These are phyloP conservation scores for Balanococcus diminutus DNA, from an alignment of 2,888 invertebrate genomes.

Conservation along the genomic window DNA sequence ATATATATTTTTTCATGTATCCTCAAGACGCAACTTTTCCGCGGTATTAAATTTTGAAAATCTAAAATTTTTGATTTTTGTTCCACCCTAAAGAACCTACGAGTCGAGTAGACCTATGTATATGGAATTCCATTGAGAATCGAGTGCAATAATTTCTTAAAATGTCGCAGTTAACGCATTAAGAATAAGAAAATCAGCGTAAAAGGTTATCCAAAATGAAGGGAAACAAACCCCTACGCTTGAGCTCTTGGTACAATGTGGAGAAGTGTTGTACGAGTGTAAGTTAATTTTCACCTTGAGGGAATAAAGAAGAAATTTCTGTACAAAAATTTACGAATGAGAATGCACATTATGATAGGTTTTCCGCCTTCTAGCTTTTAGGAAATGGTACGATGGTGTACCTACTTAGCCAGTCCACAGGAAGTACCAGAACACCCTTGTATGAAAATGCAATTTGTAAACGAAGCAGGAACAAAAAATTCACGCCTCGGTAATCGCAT, in stretches of 20 bases:
- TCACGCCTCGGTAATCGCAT: background rate
- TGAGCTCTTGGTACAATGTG: too few species aligned
- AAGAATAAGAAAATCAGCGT: background rate
- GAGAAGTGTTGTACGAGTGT: background rate
- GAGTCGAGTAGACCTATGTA: background rate
- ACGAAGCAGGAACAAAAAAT: slow-evolving; percentile 29
- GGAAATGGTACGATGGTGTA: too few species aligned
- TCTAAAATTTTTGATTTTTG: too few species aligned
- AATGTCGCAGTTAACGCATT: background rate
- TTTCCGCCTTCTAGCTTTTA: background rate
- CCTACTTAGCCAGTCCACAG: background rate
- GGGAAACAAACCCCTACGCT: background rate
- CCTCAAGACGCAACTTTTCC: too few species aligned
- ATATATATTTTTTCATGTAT: too few species aligned
- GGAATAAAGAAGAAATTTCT: background rate
- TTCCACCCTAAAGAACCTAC: too few species aligned
- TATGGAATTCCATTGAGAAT: background rate
- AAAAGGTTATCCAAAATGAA: background rate
- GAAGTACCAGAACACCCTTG: slow-evolving; percentile 5
- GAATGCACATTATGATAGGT: background rate
- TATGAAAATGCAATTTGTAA: background rate
- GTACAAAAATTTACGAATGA: background rate
- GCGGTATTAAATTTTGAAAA: too few species aligned
- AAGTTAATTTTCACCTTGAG: background rate
- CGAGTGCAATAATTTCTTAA: background rate